These are phyloP conservation scores for Drosophila anomelani DNA, from an alignment of 2,888 invertebrate genomes.

Conservation along the genomic window DNA sequence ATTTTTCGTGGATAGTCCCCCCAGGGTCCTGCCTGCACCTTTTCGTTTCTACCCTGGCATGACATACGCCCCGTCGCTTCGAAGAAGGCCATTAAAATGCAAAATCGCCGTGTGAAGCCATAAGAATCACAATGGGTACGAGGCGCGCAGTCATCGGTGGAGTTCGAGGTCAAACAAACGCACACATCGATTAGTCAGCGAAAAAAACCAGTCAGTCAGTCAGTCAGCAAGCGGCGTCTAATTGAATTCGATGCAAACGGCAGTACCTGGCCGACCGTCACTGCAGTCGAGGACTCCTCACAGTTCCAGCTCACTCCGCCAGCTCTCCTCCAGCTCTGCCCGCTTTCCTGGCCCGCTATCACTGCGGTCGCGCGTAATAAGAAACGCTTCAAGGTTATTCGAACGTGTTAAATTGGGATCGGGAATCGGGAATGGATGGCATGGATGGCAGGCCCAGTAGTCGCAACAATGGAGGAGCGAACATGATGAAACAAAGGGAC, in stretches of 20 bases:
- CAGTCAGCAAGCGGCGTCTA: constrained; percentile 64
- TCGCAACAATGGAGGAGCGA: constrained; percentile 65
- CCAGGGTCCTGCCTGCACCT: constrained; percentile 42
- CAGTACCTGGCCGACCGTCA: constrained; percentile 32
- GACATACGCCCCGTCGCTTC: constrained; percentile 61
- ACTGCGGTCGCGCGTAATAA: constrained; percentile 74
- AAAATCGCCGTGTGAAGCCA: constrained; percentile 77
- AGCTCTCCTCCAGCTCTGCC: constrained; percentile 3
- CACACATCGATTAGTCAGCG: constrained; percentile 54
- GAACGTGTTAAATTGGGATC: constrained; percentile 83
- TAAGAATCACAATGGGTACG: constrained; percentile 71
- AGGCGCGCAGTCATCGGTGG: constrained; percentile 59
- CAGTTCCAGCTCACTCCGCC: constrained; percentile 18
- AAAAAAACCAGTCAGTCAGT: constrained; percentile 48
- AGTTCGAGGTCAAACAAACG: constrained; percentile 62
- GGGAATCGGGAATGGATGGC: constrained; percentile 36
- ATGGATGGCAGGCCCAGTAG: constrained; percentile 40
- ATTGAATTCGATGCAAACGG: constrained; percentile 68
- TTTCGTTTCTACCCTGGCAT: constrained; percentile 27
- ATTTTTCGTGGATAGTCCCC: constrained; percentile 18
- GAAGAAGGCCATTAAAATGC: constrained; percentile 67
- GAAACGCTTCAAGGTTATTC: constrained; percentile 76
- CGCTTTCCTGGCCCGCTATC: constrained; percentile 42
- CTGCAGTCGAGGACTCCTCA: constrained; percentile 37
- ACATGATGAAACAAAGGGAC: constrained; percentile 76